Conservation (phyloP, 2,888 invertebrate genomes). For the Macrosiphum euphorbiae region DNA sequence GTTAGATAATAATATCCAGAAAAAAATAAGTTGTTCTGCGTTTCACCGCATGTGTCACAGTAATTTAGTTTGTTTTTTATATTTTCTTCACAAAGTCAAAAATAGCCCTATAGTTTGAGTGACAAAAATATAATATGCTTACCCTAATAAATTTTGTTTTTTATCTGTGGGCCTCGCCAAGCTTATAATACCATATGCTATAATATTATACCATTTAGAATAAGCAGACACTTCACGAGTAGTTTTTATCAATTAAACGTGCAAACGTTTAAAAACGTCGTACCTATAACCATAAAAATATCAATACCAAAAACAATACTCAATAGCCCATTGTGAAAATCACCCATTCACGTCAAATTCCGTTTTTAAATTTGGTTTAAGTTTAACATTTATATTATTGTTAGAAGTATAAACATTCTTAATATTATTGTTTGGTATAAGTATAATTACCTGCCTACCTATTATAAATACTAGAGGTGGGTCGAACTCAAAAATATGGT, state of each 20-base stretch:
- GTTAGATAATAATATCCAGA: background rate
- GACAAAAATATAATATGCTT: background rate
- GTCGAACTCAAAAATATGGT: no score
- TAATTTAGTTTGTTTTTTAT: background rate
- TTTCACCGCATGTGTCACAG: background rate
- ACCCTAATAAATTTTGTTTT: background rate
- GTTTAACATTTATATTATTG: background rate
- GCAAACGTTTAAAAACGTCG: background rate
- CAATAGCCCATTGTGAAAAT: background rate
- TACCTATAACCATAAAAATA: background rate
- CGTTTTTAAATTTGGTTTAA: background rate
- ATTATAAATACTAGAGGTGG: no score
- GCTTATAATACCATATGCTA: background rate
- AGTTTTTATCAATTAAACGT: no score
- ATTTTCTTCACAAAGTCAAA: background rate
- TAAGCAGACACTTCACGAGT: no score
- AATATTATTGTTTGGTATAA: background rate
- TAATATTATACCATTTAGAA: background rate
- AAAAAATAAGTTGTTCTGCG: background rate
- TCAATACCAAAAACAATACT: background rate
- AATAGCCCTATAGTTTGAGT: background rate
- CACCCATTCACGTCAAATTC: background rate
- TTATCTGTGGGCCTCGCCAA: background rate
- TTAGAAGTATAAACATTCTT: background rate
- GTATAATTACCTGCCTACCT: no score